Percentiles rank a stretch among this genome's conserved stretches.
phyloP scores from a whole-genome alignment of 2,797 vertebrate genomes.

The Mormyrops boulengeri region DNA sequence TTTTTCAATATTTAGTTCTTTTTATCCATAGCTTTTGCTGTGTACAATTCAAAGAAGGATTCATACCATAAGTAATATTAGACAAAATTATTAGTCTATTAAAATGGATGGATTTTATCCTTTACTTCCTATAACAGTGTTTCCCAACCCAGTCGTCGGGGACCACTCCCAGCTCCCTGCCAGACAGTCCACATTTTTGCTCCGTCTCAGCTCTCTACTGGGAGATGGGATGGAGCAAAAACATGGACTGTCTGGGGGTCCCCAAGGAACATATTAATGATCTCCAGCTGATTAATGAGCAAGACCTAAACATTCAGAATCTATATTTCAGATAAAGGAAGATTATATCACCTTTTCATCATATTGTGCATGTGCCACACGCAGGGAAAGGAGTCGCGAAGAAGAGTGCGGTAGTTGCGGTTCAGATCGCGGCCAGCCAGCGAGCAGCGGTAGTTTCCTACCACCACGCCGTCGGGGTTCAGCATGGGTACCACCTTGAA shows the following conservation, averaged over 20 bases:
- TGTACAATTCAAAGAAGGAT: neutral
- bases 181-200: neutral
- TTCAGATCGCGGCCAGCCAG: conserved; percentile 82
- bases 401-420: conserved; percentile 69
- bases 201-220: neutral
- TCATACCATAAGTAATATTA: neutral
- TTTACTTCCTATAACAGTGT: neutral
- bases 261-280: neutral
- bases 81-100: neutral
- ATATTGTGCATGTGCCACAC: conserved; percentile 81
- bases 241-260: neutral
- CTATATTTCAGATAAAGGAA: neutral
- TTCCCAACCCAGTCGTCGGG: neutral
- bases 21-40: neutral
- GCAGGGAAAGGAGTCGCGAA: conserved; percentile 70
- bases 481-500: conserved; percentile 94
- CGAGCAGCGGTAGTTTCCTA: conserved; percentile 90
- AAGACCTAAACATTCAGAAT: neutral
- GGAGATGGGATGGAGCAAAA: neutral
- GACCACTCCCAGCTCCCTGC: neutral
- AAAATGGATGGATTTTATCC: neutral
- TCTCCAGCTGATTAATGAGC: neutral
- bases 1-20: neutral
- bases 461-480: conserved; percentile 88
- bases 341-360: conserved; percentile 71